Evolutionary conservation across 2,888 invertebrate species (phyloP), one percentile per base, ranked within the genome.

Genomic region (Aphidoletes aphidimyza): DNA sequence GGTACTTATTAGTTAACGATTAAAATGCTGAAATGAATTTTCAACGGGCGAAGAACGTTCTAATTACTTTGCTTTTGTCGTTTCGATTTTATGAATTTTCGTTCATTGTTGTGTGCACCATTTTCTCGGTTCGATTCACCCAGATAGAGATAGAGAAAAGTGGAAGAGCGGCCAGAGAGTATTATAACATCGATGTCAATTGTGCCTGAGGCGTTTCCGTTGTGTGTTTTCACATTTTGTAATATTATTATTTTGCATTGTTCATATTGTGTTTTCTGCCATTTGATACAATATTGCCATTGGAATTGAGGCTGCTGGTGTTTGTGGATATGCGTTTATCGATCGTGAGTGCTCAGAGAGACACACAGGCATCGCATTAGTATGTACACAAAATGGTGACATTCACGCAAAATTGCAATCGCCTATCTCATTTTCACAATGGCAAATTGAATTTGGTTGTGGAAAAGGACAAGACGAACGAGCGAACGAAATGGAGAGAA

Each of bases 1-100:
- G 69, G 30, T 34, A 69, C 30, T 69, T 34, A 69, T 69, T 69
- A 69, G 69, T 69, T 81, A 81, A 81, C 81, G 81, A 81, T 81
- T 37, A n/a, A 81, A 81, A 37, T 37, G 22, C 81, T 36, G n/a
- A 37, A 81, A 81, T 81, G 37, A 81, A 37, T 81, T 81, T 81
- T 81, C 36, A 14, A 30, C 30, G 34, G n/a, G 11, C 14, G 17
- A n/a, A n/a, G 14, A 26, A 69, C 34, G 30, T 69, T 69, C 30
- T 69, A 69, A 30, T 36, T 81, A 81, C 81, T n/a, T 81, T 37
- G 81, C n/a, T 36, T 81, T 36, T 81, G 37, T 36, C 37, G n/a
- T 22, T n/a, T 5, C n/a, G 22, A 81, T 81, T 37, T 81, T 22
- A 81, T 81, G 22, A 81, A 81, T n/a, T 81, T 81, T 81, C n/a